phyloP scores from a whole-genome alignment of 2,797 vertebrate genomes.

The Rhynchotus rufescens region DNA sequence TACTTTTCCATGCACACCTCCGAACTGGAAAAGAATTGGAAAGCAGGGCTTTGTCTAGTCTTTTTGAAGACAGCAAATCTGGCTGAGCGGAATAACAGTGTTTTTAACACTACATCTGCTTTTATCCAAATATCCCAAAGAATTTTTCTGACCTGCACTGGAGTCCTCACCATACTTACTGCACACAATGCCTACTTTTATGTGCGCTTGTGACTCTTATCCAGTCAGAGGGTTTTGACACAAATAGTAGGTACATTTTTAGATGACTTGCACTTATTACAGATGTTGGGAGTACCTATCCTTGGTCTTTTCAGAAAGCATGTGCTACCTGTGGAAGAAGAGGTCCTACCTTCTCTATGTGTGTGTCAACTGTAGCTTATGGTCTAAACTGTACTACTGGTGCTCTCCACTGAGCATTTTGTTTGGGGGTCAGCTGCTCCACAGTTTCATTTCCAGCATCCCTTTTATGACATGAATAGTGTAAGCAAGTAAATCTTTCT shows the following conservation, averaged over 20 bases:
- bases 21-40: not conserved
- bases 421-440: not conserved
- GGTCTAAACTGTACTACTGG: not conserved
- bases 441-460: not conserved
- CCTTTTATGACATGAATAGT: not conserved
- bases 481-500: constrained; percentile 1
- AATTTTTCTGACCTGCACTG: not conserved
- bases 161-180: not conserved
- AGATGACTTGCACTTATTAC: not conserved
- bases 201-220: not conserved
- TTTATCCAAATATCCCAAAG: not conserved
- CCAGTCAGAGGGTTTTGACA: not conserved
- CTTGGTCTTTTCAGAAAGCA: rapidly evolving
- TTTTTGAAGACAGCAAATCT: not conserved
- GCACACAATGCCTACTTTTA: not conserved
- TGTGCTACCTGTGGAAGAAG: not conserved
- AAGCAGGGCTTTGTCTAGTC: not conserved
- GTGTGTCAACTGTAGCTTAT: not conserved
- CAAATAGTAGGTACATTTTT: not conserved
- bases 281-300: not conserved
- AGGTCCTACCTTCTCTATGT: not conserved
- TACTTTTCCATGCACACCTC: not conserved
- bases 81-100: not conserved
- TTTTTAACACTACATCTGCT: not conserved
- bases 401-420: not conserved